A percentile compares a stretch with the other conserved stretches of the same genome.
Evolutionary conservation across 2,113 vertebrate genomes (phyloP).

Genomic region (Lepus europaeus): DNA sequence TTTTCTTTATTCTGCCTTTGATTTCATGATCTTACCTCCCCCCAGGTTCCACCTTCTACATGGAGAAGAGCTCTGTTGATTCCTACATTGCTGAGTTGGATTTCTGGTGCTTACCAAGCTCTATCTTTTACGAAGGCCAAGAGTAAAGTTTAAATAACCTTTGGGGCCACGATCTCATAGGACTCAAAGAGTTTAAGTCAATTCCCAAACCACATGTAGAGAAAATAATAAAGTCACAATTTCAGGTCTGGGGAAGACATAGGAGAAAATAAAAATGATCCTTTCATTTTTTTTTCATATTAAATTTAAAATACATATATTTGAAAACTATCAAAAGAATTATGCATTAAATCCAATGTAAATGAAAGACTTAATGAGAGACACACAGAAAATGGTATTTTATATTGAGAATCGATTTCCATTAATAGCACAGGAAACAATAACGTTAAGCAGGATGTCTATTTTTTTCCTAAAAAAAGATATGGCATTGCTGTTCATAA

Average conservation of each 20-base stretch:
- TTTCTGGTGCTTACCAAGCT: conserved; percentile 2
- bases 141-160: conserved; percentile 36
- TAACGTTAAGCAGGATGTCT: conserved; percentile 35
- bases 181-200: neutral
- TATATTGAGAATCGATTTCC: conserved; percentile 60
- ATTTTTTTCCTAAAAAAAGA: conserved; percentile 9
- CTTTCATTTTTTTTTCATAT: conserved; percentile 49
- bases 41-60: neutral
- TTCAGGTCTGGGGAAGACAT: neutral
- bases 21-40: neutral
- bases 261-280: neutral
- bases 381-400: conserved; percentile 39
- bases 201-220: neutral
- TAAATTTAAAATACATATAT: conserved; percentile 64
- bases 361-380: conserved; percentile 23
- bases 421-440: conserved; percentile 65
- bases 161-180: neutral
- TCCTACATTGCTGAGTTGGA: neutral
- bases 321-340: conserved; percentile 45
- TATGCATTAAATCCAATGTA: conserved; percentile 31
- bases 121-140: conserved; percentile 19
- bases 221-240: conserved; percentile 28
- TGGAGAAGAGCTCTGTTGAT: neutral
- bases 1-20: neutral
- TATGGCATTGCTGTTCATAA: conserved; percentile 67